Percentiles rank a stretch among this genome's conserved stretches.
Evolutionary conservation across 2,888 invertebrate species (phyloP).

Genomic region (Keiferia lycopersicella): DNA sequence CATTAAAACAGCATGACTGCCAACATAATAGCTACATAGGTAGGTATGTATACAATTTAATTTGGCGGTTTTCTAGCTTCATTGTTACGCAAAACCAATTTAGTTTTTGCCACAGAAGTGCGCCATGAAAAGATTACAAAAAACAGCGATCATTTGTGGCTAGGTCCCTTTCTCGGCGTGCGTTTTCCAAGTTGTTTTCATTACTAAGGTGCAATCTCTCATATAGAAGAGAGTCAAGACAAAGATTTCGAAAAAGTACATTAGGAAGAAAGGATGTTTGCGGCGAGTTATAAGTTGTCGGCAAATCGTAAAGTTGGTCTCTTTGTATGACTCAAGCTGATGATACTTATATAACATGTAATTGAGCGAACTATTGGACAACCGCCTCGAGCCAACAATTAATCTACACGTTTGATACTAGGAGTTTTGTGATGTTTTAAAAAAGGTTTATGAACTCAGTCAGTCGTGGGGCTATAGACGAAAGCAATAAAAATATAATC

Average conservation of each 20-base stretch:
- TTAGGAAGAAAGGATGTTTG: too few species aligned
- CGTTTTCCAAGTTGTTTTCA: background rate
- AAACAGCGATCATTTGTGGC: constrained; percentile 21
- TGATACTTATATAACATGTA: constrained; percentile 27
- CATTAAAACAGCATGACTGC: background rate
- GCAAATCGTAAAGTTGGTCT: background rate
- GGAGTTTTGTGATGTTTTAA: background rate
- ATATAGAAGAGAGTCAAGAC: too few species aligned
- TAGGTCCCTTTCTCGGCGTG: constrained; percentile 27
- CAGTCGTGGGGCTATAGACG: background rate
- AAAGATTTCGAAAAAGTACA: too few species aligned
- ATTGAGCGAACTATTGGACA: constrained; percentile 24
- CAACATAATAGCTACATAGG: background rate
- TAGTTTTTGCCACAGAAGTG: constrained; percentile 32
- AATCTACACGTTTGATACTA: constrained; percentile 25
- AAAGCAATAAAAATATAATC: too few species aligned
- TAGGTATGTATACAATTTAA: background rate
- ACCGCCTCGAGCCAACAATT: constrained; percentile 20
- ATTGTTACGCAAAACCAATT: constrained; percentile 34
- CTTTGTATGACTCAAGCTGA: constrained; percentile 26
- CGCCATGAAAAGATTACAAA: constrained; percentile 25
- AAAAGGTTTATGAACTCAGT: constrained; percentile 18
- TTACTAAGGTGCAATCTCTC: too few species aligned
- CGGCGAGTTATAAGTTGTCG: background rate
- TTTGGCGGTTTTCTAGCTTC: constrained; percentile 14